A percentile compares a stretch with the other conserved stretches of the same genome.
Evolutionary conservation across 2,888 invertebrate species (phyloP).

Genomic region (Oscheius sp.): DNA sequence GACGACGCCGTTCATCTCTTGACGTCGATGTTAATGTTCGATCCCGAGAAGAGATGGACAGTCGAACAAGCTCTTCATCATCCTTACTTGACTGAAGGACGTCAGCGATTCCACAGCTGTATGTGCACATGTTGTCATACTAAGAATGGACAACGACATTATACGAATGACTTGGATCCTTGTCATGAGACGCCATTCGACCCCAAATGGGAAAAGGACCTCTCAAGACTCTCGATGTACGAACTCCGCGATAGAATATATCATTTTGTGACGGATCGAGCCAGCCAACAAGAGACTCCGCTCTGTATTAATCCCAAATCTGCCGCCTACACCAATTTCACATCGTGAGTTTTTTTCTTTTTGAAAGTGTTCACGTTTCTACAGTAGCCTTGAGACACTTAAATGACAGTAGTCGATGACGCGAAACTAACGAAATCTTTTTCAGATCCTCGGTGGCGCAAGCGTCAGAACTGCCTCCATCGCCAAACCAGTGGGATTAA

Average conservation of each 20-base stretch:
- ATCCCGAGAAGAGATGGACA: constrained; percentile 84
- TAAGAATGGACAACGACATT: constrained; percentile 48
- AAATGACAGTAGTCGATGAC: too few species aligned
- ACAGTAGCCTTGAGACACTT: background rate
- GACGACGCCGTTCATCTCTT: constrained; percentile 97
- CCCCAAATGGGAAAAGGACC: constrained; percentile 94
- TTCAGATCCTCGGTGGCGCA: constrained; percentile 95
- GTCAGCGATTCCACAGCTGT: constrained; percentile 97
- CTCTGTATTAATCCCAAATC: constrained; percentile 99
- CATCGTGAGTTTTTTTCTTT: constrained; percentile 84
- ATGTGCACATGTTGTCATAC: constrained; percentile 94
- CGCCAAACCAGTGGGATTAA: constrained; percentile 95
- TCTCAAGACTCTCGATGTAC: constrained; percentile 75
- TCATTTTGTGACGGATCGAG: constrained; percentile 95
- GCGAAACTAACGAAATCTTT: constrained; percentile 61
- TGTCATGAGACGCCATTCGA: constrained; percentile 87
- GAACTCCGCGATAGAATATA: constrained; percentile 88
- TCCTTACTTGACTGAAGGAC: constrained; percentile 95
- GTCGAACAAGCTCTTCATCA: constrained; percentile 94
- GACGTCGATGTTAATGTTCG: constrained; percentile 95
- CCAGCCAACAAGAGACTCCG: constrained; percentile 90
- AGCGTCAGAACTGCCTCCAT: constrained; percentile 95
- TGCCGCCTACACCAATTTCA: constrained; percentile 99
- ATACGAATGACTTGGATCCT: constrained; percentile 60
- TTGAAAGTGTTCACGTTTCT: background rate